Conservation (phyloP, 2,888 invertebrate genomes). For the Branchipolynoe longqiensis region DNA sequence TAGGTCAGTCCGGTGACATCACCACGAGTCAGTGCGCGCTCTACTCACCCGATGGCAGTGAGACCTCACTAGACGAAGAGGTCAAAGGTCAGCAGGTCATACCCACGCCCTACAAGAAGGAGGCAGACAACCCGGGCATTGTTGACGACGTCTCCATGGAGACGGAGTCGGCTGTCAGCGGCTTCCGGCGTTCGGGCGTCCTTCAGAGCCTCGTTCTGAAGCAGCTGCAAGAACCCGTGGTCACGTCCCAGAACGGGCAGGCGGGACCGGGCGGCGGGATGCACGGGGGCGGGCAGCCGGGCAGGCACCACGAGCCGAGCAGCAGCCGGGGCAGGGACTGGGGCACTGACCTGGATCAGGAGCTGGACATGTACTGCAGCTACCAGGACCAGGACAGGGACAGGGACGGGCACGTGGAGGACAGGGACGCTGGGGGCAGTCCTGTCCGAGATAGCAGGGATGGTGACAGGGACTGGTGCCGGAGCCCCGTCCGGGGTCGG, state of each 20-base stretch:
- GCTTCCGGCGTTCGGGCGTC: constrained; percentile 10
- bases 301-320: not conserved
- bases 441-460: not conserved
- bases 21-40: not conserved
- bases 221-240: constrained; percentile 4
- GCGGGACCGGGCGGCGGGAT: no score
- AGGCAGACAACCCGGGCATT: not conserved
- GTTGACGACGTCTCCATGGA: constrained; percentile 19
- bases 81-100: constrained; percentile 29
- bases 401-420: not conserved
- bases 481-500: not conserved
- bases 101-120: not conserved
- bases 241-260: no score
- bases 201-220: constrained; percentile 5
- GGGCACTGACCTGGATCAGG: not conserved
- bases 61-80: not conserved
- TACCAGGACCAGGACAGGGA: constrained; percentile 1
- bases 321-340: not conserved
- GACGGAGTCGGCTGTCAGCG: not conserved
- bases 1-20: not conserved
- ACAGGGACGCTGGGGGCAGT: not conserved
- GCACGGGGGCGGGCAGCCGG: not conserved
- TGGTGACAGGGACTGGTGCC: constrained; percentile 2
- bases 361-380: not conserved
- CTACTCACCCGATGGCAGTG: not conserved